phyloP scores from a whole-genome alignment of 2,113 vertebrate species.

The Callorhinus ursinus region DNA sequence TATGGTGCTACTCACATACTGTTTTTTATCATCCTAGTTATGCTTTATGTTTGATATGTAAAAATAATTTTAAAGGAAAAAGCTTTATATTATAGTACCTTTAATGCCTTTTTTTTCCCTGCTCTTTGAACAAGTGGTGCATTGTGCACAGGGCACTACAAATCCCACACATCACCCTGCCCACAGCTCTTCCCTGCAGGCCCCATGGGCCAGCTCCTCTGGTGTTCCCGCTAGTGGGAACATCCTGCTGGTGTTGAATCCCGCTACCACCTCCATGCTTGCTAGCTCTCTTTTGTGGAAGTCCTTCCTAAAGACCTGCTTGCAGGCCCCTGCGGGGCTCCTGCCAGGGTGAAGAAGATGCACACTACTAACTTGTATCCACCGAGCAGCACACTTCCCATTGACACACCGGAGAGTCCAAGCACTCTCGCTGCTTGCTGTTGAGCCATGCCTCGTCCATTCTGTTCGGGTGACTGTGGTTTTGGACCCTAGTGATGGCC shows the following conservation, averaged over 20 bases:
- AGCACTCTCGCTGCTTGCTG: neutral
- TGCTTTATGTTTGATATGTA: neutral
- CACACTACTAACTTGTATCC: neutral
- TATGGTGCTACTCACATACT: neutral
- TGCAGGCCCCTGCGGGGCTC: no score
- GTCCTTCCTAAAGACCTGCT: neutral
- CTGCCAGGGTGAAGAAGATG: neutral
- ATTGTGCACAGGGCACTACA: neutral
- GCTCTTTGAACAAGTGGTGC: neutral
- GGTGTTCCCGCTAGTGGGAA: neutral
- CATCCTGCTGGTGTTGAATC: neutral
- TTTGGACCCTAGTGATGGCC: neutral
- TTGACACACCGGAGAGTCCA: neutral
- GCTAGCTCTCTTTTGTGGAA: neutral
- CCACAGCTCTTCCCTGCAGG: neutral
- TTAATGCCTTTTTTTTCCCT: neutral
- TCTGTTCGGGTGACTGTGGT: neutral
- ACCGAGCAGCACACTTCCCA: neutral
- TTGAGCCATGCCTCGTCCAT: neutral
- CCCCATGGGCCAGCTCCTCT: neutral
- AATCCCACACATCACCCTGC: neutral
- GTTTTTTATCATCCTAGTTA: neutral
- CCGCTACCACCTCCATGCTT: neutral
- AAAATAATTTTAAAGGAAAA: neutral
- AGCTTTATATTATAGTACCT: neutral